A percentile compares a stretch with the other conserved stretches of the same genome.
Evolutionary conservation across 2,113 vertebrate species (phyloP).

Genomic region (Crotalus helleri): DNA sequence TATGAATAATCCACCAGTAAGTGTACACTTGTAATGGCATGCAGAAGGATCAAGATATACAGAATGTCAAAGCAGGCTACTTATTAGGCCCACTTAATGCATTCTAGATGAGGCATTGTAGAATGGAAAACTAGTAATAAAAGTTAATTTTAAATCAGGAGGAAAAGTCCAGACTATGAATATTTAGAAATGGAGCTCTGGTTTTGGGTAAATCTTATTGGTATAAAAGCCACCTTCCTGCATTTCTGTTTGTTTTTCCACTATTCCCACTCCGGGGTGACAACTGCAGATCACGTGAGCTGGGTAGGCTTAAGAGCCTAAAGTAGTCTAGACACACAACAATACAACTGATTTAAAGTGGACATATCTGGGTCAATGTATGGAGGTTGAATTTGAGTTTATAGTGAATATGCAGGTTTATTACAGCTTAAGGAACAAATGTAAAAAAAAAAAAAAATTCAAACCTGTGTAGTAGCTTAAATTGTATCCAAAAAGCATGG

Average conservation of each 20-base stretch:
- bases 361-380: constrained; percentile 25
- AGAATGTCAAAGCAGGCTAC: constrained; percentile 7
- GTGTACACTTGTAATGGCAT: constrained; percentile 26
- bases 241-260: neutral
- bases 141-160: neutral
- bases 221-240: neutral
- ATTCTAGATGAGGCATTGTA: constrained; percentile 2
- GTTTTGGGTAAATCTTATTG: neutral
- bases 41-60: neutral
- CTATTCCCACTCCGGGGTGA: neutral
- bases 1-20: constrained; percentile 38
- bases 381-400: constrained; percentile 44
- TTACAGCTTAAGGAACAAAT: neutral
- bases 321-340: constrained; percentile 43
- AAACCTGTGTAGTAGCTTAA: neutral
- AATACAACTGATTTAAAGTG: constrained; percentile 46
- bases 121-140: neutral
- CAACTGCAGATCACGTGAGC: too few species aligned
- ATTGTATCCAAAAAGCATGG: neutral
- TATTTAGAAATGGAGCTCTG: neutral
- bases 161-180: neutral
- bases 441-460: neutral
- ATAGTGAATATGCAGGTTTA: constrained; percentile 51
- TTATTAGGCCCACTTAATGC: constrained; percentile 40
- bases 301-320: neutral